Evolutionary conservation across 2,888 invertebrate genomes (phyloP).

Genomic region (Diploptera punctata): DNA sequence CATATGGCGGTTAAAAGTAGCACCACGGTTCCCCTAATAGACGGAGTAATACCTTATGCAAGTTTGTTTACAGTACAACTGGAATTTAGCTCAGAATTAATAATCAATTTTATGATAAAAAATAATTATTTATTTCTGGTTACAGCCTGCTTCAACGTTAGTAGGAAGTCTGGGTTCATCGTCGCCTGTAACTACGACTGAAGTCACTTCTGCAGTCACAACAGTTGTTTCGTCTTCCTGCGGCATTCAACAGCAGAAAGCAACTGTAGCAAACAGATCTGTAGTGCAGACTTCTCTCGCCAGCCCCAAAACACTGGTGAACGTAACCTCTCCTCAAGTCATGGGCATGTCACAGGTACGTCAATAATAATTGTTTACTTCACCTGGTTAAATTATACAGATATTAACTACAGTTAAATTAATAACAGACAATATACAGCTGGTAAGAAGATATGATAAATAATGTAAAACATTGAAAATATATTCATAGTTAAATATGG

Average conservation of each 20-base stretch:
- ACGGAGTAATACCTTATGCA: no score
- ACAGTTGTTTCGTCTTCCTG: slow-evolving; percentile 3
- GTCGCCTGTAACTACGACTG: neutral
- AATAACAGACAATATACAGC: no score
- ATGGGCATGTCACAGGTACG: slow-evolving; percentile 30
- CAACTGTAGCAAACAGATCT: neutral
- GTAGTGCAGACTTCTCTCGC: neutral
- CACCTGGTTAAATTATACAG: no score
- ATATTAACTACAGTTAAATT: no score
- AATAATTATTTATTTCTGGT: neutral
- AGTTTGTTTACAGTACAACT: no score
- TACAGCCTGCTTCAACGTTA: slow-evolving; percentile 17
- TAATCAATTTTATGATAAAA: no score
- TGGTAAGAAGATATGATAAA: no score
- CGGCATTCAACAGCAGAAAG: slow-evolving; percentile 28
- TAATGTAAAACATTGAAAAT: no score
- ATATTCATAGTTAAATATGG: no score
- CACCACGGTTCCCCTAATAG: no score
- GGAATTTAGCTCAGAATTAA: no score
- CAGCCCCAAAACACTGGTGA: slow-evolving; percentile 11
- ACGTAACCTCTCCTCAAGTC: slow-evolving; percentile 20
- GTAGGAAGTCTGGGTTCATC: slow-evolving; percentile 14
- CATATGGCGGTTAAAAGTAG: no score
- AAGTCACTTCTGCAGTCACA: neutral
- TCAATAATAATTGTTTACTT: neutral